Evolutionary conservation across 2,797 vertebrate genomes (phyloP).

Genomic region (Rhinichthys osculus): DNA sequence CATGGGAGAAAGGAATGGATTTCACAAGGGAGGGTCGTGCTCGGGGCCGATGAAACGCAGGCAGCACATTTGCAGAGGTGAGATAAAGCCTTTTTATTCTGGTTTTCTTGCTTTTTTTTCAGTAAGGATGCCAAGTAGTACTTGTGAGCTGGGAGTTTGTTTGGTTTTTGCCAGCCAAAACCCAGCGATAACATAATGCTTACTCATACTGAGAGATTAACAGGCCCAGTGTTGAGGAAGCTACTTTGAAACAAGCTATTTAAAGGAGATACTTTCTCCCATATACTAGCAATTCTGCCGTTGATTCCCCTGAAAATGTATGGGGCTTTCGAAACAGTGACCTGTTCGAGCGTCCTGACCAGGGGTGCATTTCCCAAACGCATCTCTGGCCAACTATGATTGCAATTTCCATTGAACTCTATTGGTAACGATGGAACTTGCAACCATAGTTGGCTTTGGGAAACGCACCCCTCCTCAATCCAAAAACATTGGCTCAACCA

Average conservation of each 20-base stretch:
- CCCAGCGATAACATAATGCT: neutral
- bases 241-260: neutral
- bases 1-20: slow-evolving; percentile 68
- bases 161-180: slow-evolving; percentile 21
- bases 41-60: slow-evolving; percentile 65
- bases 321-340: neutral
- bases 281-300: neutral
- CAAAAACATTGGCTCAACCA: neutral
- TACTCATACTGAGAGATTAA: slow-evolving; percentile 38
- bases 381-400: too few relatives aligned
- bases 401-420: too few relatives aligned
- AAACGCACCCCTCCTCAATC: neutral
- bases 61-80: slow-evolving; percentile 72
- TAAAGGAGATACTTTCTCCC: neutral
- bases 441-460: too few relatives aligned
- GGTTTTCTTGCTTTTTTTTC: slow-evolving; percentile 44
- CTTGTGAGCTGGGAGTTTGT: slow-evolving; percentile 44
- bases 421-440: too few relatives aligned
- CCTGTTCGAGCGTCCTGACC: neutral
- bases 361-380: neutral
- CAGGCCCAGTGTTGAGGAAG: neutral
- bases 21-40: slow-evolving; percentile 66
- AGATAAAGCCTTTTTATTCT: slow-evolving; percentile 68
- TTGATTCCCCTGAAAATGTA: neutral
- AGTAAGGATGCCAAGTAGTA: slow-evolving; percentile 54